Conservation (phyloP, 2,888 invertebrate species). For the Parelbella ahira region DNA sequence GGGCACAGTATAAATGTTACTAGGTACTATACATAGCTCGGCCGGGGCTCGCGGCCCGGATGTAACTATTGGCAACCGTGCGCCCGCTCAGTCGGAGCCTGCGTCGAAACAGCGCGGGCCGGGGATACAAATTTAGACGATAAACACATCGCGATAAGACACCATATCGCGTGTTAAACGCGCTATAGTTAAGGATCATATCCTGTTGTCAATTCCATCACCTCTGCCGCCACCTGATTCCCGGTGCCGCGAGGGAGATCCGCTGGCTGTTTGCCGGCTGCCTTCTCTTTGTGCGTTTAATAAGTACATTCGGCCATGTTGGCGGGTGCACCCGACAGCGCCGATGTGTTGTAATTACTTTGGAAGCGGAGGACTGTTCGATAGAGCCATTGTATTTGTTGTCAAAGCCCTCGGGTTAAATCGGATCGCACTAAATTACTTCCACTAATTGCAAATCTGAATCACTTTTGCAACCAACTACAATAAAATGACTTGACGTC, state of each 20-base stretch:
- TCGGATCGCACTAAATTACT: slow-evolving; percentile 32
- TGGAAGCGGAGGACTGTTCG: slow-evolving; percentile 37
- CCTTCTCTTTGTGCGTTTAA: slow-evolving; percentile 41
- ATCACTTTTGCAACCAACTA: too few relatives aligned
- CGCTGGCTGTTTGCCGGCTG: slow-evolving; percentile 37
- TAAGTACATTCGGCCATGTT: slow-evolving; percentile 41
- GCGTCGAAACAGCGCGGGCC: slow-evolving; percentile 5
- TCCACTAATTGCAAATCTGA: slow-evolving; percentile 28
- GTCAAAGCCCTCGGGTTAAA: slow-evolving; percentile 32
- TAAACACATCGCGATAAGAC: slow-evolving; percentile 32
- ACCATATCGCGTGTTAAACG: slow-evolving; percentile 31
- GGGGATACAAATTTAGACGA: slow-evolving; percentile 32
- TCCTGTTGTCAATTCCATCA: slow-evolving; percentile 41
- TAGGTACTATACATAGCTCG: slow-evolving; percentile 35
- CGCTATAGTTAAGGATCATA: slow-evolving; percentile 35
- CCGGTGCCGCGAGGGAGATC: slow-evolving; percentile 35
- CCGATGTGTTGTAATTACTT: slow-evolving; percentile 47
- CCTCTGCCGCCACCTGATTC: slow-evolving; percentile 45
- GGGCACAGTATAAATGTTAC: slow-evolving; percentile 31
- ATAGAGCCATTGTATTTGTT: slow-evolving; percentile 33
- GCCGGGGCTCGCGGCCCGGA: slow-evolving; percentile 40
- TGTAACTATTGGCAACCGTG: slow-evolving; percentile 49
- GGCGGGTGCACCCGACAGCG: slow-evolving; percentile 41
- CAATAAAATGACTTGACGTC: too few relatives aligned
- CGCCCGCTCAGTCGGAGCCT: slow-evolving; percentile 26